Evolutionary conservation across 2,888 invertebrate species (phyloP).

Genomic region (Phyto melanocephala): DNA sequence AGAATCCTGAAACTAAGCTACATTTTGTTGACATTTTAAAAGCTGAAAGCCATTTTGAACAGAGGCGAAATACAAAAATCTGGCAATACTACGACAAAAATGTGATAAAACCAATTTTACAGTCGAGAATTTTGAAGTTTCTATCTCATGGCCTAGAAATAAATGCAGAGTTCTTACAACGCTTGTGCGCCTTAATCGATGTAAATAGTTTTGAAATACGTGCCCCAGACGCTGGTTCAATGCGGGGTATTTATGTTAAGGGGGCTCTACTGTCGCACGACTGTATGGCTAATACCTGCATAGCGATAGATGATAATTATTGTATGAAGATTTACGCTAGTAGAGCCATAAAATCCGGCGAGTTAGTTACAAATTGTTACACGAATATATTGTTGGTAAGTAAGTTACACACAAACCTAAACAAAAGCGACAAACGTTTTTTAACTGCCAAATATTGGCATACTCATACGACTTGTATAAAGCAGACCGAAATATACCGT

Average conservation of each 20-base stretch:
- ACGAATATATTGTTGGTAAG: slow-evolving; percentile 85
- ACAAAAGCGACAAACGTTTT: too few species aligned
- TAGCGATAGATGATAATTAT: slow-evolving; percentile 85
- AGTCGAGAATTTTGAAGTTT: slow-evolving; percentile 67
- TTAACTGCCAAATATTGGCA: too few species aligned
- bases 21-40: slow-evolving; percentile 80
- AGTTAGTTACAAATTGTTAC: slow-evolving; percentile 85
- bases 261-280: slow-evolving; percentile 87
- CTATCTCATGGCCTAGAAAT: slow-evolving; percentile 76
- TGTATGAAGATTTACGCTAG: slow-evolving; percentile 85
- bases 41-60: slow-evolving; percentile 82
- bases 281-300: slow-evolving; percentile 85
- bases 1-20: slow-evolving; percentile 73
- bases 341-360: slow-evolving; percentile 81
- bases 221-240: slow-evolving; percentile 77
- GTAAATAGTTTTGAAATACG: slow-evolving; percentile 88
- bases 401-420: too few species aligned
- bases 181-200: slow-evolving; percentile 86
- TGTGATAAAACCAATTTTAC: slow-evolving; percentile 75
- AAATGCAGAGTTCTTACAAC: slow-evolving; percentile 81
- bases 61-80: slow-evolving; percentile 80
- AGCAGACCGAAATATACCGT: too few species aligned
- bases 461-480: too few species aligned
- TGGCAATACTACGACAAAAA: slow-evolving; percentile 81
- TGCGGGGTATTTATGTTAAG: slow-evolving; percentile 86